Evolutionary conservation across 2,888 invertebrate species (phyloP).

Genomic region (Euclidia mi): DNA sequence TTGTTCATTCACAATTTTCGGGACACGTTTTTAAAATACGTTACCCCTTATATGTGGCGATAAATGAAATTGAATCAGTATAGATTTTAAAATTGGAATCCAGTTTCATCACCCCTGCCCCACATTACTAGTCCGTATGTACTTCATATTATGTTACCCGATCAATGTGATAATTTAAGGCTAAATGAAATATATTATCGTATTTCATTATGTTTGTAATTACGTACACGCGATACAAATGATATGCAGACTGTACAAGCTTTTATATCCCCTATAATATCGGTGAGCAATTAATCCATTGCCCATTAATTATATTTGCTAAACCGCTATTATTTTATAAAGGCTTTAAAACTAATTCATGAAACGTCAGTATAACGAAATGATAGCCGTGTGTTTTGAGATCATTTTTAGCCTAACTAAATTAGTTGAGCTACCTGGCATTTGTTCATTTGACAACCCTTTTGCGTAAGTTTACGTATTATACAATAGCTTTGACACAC

Average conservation of each 20-base stretch:
- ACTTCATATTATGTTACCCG: background rate
- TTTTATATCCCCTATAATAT: constrained; percentile 2
- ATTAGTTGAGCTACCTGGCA: no score
- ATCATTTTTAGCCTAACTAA: no score
- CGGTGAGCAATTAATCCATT: constrained; percentile 1
- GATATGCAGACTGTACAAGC: constrained; percentile 3
- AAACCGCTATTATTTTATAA: constrained; percentile 7
- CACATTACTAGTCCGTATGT: background rate
- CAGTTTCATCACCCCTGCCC: background rate
- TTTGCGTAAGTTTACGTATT: no score
- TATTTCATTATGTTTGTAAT: constrained; percentile 10
- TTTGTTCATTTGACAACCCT: no score
- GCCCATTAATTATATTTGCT: no score
- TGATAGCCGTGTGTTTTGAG: no score
- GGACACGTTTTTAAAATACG: no score
- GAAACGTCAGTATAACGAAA: no score
- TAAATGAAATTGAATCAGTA: constrained; percentile 1
- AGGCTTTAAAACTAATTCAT: background rate
- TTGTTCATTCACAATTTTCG: constrained; percentile 1
- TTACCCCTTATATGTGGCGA: constrained; percentile 8
- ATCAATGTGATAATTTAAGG: constrained; percentile 1
- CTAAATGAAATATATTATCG: constrained; percentile 4
- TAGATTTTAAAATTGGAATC: constrained; percentile 3
- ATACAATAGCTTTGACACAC: no score
- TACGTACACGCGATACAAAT: constrained; percentile 6